phyloP scores from a whole-genome alignment of 2,888 invertebrate genomes.

The Bellardia bayeri region DNA sequence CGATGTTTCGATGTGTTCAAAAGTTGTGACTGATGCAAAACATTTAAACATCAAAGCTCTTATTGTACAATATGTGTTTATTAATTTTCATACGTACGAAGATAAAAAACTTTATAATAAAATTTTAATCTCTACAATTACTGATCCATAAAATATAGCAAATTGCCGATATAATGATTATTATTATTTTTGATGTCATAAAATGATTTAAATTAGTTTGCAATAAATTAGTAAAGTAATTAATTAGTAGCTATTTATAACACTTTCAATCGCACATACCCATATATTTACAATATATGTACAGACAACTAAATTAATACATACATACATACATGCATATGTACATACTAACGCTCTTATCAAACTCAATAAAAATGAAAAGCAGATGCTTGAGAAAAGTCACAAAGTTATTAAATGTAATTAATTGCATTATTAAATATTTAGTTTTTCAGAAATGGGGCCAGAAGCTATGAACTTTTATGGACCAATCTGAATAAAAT shows the following conservation, averaged over 20 bases:
- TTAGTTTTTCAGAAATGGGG: too few species aligned
- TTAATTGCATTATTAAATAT: not conserved
- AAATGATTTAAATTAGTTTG: constrained; percentile 35
- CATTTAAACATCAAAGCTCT: too few species aligned
- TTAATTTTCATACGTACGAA: not conserved
- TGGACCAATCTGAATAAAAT: too few species aligned
- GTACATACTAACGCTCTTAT: not conserved
- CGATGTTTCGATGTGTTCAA: too few species aligned
- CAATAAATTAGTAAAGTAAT: constrained; percentile 27
- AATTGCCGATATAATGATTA: not conserved
- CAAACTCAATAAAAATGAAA: constrained; percentile 4
- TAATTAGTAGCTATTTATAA: constrained; percentile 28
- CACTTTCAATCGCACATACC: not conserved
- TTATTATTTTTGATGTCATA: constrained; percentile 13
- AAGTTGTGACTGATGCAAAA: too few species aligned
- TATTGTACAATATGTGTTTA: too few species aligned
- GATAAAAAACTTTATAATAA: not conserved
- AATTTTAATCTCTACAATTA: constrained; percentile 4
- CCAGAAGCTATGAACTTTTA: too few species aligned
- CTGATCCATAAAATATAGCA: not conserved
- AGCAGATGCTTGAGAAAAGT: not conserved
- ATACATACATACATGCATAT: not conserved
- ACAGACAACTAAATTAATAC: not conserved
- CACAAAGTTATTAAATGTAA: not conserved
- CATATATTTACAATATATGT: not conserved